Percentiles rank a stretch among this genome's conserved stretches.
Conservation (phyloP, 2,113 vertebrate genomes). For the Nannospalax galili region DNA sequence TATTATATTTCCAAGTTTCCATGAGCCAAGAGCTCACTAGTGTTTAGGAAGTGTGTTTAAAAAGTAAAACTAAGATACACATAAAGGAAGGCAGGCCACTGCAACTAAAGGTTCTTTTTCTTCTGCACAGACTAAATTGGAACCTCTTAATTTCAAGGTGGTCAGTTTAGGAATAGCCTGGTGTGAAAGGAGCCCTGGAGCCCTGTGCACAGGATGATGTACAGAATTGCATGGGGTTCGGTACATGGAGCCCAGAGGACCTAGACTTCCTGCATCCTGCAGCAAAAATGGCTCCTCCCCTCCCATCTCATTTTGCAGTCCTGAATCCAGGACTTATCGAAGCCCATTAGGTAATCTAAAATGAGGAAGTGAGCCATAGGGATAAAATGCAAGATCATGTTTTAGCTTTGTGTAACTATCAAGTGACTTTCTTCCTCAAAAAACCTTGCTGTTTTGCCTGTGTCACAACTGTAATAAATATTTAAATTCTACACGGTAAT, state of each 20-base stretch:
- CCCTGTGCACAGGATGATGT: slow-evolving; percentile 40
- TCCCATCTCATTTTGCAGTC: slow-evolving; percentile 70
- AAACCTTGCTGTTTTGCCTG: background rate
- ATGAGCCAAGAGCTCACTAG: background rate
- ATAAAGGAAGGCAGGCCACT: background rate
- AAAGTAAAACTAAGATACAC: background rate
- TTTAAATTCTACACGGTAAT: background rate
- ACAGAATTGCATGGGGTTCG: slow-evolving; percentile 64
- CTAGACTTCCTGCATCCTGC: slow-evolving; percentile 46
- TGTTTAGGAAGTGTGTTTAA: slow-evolving; percentile 43
- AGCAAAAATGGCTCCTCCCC: slow-evolving; percentile 54
- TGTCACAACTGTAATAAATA: background rate
- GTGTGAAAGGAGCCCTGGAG: slow-evolving; percentile 39
- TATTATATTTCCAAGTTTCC: slow-evolving; percentile 3
- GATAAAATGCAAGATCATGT: slow-evolving; percentile 39
- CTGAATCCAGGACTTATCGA: slow-evolving; percentile 65
- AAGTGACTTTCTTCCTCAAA: background rate
- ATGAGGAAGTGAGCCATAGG: slow-evolving; percentile 13
- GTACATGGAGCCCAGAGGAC: slow-evolving; percentile 51
- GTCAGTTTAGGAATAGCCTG: slow-evolving; percentile 59
- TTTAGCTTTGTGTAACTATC: background rate
- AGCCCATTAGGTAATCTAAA: slow-evolving; percentile 59
- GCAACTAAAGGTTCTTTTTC: slow-evolving; percentile 22
- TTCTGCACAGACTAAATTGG: background rate
- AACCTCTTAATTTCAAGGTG: slow-evolving; percentile 68